These are phyloP conservation scores for Bombus confusus DNA, from an alignment of 1,140 invertebrate species.

Conservation along the genomic window DNA sequence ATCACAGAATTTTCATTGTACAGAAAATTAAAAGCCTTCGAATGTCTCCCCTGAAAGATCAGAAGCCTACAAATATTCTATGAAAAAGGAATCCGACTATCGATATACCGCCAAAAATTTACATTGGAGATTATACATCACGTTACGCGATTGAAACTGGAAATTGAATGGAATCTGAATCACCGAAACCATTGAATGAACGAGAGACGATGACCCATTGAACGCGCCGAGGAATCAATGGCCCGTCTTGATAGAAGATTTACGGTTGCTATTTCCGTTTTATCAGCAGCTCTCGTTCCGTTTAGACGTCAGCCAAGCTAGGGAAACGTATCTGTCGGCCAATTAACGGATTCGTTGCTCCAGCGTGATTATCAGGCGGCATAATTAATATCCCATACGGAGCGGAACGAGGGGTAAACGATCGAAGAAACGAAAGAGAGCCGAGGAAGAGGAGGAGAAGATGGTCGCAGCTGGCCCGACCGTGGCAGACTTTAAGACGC, in stretches of 20 bases:
- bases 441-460: slow-evolving; percentile 50
- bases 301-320: slow-evolving; percentile 41
- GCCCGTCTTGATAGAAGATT: slow-evolving; percentile 29
- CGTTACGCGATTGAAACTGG: background rate
- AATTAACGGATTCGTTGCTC: slow-evolving; percentile 67
- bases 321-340: slow-evolving; percentile 54
- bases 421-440: slow-evolving; percentile 25
- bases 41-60: too few species aligned
- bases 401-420: slow-evolving; percentile 53
- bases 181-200: background rate
- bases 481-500: slow-evolving; percentile 72
- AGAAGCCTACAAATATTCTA: too few species aligned
- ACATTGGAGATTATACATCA: background rate
- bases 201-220: slow-evolving; percentile 27
- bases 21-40: too few species aligned
- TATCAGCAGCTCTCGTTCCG: slow-evolving; percentile 49
- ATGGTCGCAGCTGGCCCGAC: slow-evolving; percentile 56
- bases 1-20: too few species aligned
- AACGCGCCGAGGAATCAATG: slow-evolving; percentile 27
- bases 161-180: background rate
- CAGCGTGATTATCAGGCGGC: slow-evolving; percentile 57
- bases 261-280: slow-evolving; percentile 61
- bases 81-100: too few species aligned
- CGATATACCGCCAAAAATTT: background rate
- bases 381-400: slow-evolving; percentile 66